Conservation (phyloP, 2,113 vertebrate genomes). For the Gymnarchus niloticus region DNA sequence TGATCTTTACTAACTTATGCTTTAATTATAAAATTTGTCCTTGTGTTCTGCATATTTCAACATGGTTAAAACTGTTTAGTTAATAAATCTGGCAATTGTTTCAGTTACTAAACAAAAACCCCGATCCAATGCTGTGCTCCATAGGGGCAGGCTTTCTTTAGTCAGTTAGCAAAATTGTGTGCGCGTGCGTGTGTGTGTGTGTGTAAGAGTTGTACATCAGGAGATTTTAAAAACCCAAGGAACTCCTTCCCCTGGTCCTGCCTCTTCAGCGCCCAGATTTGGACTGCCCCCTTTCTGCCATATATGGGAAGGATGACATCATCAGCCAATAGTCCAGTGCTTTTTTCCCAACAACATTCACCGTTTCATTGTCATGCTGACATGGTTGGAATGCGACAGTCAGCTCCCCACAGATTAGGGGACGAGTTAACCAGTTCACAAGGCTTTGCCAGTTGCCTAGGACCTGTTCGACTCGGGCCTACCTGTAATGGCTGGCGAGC, state of each 20-base stretch:
- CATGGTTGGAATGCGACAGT: slow-evolving; percentile 57
- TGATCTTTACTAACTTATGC: not conserved
- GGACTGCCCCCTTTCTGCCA: slow-evolving; percentile 61
- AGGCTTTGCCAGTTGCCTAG: slow-evolving; percentile 21
- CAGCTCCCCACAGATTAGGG: slow-evolving; percentile 47
- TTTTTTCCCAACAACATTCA: slow-evolving; percentile 64
- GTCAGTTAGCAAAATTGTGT: slow-evolving; percentile 29
- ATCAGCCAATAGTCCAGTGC: slow-evolving; percentile 59
- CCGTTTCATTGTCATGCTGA: slow-evolving; percentile 66
- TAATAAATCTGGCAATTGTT: not conserved
- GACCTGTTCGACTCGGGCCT: slow-evolving; percentile 6
- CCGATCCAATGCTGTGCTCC: not conserved
- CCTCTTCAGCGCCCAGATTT: slow-evolving; percentile 50
- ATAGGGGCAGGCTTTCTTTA: not conserved
- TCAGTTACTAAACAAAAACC: not conserved
- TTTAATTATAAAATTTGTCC: not conserved
- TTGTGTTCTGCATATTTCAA: not conserved
- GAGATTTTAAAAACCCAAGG: not conserved
- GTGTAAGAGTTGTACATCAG: not conserved
- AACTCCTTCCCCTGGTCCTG: not conserved
- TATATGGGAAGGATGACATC: slow-evolving; percentile 71
- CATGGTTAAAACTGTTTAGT: not conserved
- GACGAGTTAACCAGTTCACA: slow-evolving; percentile 40
- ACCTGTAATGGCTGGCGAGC: slow-evolving; percentile 39
- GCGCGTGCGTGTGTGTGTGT: not conserved